Base-by-base conservation (phyloP, 2,113 vertebrate species). In the Ophthalmolycus amberensis region DNA sequence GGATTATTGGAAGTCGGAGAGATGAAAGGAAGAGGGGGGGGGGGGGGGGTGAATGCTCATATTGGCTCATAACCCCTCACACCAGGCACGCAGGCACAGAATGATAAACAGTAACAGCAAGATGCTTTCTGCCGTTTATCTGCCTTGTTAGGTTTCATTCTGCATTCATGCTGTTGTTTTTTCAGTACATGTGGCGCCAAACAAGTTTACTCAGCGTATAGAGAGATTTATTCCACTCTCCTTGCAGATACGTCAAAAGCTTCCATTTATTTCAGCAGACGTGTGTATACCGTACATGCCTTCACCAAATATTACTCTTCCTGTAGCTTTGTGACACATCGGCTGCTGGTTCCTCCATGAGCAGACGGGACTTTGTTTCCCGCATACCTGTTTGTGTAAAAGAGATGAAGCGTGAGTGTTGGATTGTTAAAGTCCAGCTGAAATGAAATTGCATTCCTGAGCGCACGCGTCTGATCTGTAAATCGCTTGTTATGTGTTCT, bases 1-100 rank as follows among this genome's bases (percentile, higher is more conserved):
- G 85, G 87, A 88, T 91, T 90, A 89, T 82, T 88, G 63, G 83
- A 85, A 91, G 83, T 87, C 29, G 14, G 52, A 64, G 77, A 88
- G 88, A 90, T 91, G 71, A 89, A 86, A 87, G 84, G 56, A 77
- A 68, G 70, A 69, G 3, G 32, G 44, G 64, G 56, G 50, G 79
- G 71, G n/a, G n/a, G 25, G 25, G 25, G 25, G 74, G 85, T 65
- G 77, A 83, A 85, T 54, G 67, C 77, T 83, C 73, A 29, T 71
- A 60, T 77, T 85, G 83, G 83, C 76, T 77, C 69, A 42, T 78
- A 90, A 85, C 84, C 77, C 52, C 63, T 85, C 80, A 68, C 87
- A 60, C 81, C 83, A 56, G 76, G 71, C 73, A 25, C 25, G 60
- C 52, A 37, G 63, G 59, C 74, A 5, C 78, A 66, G 73, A 79